Percentiles rank a stretch among this genome's conserved stretches.
Conservation (phyloP, 92 coral and sea anemone species). For the Paragorgia papillata region DNA sequence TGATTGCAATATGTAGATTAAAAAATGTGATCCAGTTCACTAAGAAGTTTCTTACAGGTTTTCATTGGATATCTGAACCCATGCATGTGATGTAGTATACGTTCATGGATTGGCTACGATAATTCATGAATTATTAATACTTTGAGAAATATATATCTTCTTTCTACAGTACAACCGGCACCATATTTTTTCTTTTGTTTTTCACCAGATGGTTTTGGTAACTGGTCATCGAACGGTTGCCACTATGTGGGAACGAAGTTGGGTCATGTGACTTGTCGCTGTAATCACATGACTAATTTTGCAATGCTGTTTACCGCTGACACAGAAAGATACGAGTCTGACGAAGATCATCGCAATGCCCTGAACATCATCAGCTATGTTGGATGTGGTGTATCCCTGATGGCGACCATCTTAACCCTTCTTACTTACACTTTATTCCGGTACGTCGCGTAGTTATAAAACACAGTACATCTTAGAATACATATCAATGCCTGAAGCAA, state of each 20-base stretch:
- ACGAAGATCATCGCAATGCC: slow-evolving; percentile 46
- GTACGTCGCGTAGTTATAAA: slow-evolving; percentile 40
- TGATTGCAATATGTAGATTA: too few relatives aligned
- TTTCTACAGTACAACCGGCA: too few relatives aligned
- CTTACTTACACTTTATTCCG: slow-evolving; percentile 84
- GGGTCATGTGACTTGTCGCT: slow-evolving; percentile 47
- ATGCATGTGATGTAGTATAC: too few relatives aligned
- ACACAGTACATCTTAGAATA: not conserved
- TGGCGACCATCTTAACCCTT: slow-evolving; percentile 71
- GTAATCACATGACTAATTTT: slow-evolving; percentile 64
- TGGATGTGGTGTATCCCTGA: slow-evolving; percentile 84
- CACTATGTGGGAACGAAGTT: slow-evolving; percentile 24
- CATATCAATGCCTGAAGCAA: too few relatives aligned
- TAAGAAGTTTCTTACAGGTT: too few relatives aligned
- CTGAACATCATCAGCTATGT: slow-evolving; percentile 74
- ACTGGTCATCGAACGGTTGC: slow-evolving; percentile 60
- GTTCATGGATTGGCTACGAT: too few relatives aligned
- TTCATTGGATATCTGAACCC: too few relatives aligned
- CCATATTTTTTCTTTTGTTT: not conserved
- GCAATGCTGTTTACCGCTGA: slow-evolving; percentile 57
- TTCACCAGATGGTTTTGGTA: slow-evolving; percentile 53
- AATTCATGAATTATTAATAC: not conserved
- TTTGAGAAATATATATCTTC: not conserved
- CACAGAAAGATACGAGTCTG: slow-evolving; percentile 29
- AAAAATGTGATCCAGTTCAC: too few relatives aligned